Percentiles rank a stretch among this genome's conserved stretches.
phyloP scores from a whole-genome alignment of 2,113 vertebrate species.

The Pachyramphus minor region DNA sequence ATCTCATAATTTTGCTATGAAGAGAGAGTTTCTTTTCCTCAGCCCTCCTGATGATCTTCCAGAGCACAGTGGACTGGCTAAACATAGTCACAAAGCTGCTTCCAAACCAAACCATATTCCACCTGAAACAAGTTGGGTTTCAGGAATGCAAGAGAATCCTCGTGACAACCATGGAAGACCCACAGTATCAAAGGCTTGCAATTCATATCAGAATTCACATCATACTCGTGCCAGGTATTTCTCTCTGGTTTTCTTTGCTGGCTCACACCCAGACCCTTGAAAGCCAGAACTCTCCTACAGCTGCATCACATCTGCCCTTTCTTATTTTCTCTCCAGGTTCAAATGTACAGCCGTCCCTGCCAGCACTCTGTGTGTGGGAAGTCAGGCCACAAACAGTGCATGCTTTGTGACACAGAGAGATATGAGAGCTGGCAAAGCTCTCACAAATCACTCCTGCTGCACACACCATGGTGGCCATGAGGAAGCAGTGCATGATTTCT shows the following conservation, averaged over 20 bases:
- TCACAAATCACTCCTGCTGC: not conserved
- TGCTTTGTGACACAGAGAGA: not conserved
- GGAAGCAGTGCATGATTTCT: not conserved
- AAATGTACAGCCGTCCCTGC: fast-evolving
- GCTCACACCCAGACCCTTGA: not conserved
- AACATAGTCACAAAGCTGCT: not conserved
- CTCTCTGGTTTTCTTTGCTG: not conserved
- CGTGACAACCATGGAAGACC: not conserved
- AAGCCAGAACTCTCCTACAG: not conserved
- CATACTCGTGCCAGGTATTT: not conserved
- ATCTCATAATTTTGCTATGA: not conserved
- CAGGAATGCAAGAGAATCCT: not conserved
- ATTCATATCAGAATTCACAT: not conserved
- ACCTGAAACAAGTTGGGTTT: not conserved
- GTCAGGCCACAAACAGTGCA: not conserved
- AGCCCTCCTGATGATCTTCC: not conserved
- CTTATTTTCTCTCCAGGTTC: not conserved
- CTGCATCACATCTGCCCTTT: not conserved
- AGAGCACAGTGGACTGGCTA: not conserved
- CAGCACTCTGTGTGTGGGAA: fast-evolving
- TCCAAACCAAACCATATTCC: not conserved
- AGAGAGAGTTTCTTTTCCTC: not conserved
- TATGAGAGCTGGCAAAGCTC: not conserved
- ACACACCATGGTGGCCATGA: not conserved
- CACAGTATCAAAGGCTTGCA: not conserved